Evolutionary conservation across 1,140 invertebrate species (phyloP).

Genomic region (Drosophila equinoxialis): DNA sequence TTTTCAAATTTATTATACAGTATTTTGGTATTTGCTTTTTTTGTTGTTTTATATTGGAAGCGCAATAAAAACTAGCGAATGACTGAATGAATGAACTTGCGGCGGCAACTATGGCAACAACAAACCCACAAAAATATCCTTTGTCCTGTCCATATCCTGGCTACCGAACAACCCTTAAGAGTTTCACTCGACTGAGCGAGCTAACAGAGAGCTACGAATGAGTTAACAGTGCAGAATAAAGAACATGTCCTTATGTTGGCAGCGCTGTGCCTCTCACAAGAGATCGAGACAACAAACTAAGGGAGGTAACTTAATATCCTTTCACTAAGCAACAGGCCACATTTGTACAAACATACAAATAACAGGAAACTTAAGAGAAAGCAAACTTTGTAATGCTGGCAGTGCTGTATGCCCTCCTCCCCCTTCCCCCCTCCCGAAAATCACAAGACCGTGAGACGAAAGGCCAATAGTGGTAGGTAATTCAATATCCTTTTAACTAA

Average conservation of each 20-base stretch:
- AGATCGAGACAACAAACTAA: background rate
- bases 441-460: background rate
- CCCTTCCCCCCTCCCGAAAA: background rate
- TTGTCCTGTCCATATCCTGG: constrained; percentile 44
- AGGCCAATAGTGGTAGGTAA: background rate
- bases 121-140: constrained; percentile 46
- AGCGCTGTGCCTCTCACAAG: constrained; percentile 38
- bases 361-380: background rate
- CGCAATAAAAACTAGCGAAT: constrained; percentile 51
- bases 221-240: constrained; percentile 6
- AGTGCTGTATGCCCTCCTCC: background rate
- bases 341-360: too few species aligned
- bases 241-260: constrained; percentile 49
- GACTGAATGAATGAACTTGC: constrained; percentile 67
- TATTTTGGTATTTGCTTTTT: constrained; percentile 39
- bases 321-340: constrained; percentile 32
- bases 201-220: background rate
- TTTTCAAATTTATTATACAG: constrained; percentile 35
- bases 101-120: constrained; percentile 58
- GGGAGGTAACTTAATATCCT: constrained; percentile 23
- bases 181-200: background rate
- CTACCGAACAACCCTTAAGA: constrained; percentile 35
- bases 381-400: background rate
- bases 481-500: constrained; percentile 30
- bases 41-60: constrained; percentile 27